Percentiles rank a stretch among this genome's conserved stretches.
Conservation (phyloP, 2,888 invertebrate species). For the Agrotis puta region DNA sequence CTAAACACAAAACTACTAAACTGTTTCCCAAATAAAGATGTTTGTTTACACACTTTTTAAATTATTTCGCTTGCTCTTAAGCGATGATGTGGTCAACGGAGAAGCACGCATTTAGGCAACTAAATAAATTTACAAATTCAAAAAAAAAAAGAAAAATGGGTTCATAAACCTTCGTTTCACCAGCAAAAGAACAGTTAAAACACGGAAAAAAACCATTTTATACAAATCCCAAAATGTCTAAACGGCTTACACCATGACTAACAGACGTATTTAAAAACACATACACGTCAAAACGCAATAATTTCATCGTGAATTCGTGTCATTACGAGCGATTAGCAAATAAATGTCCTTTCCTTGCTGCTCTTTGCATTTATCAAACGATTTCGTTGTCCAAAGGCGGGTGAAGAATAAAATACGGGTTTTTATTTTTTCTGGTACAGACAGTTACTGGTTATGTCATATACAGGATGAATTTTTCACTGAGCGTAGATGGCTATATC, state of each 20-base stretch:
- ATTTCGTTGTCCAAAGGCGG: constrained; percentile 35
- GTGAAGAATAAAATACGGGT: constrained; percentile 30
- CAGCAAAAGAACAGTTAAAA: constrained; percentile 21
- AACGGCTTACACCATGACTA: constrained; percentile 33
- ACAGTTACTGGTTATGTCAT: constrained; percentile 39
- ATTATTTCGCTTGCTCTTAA: too few species aligned
- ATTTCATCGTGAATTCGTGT: constrained; percentile 40
- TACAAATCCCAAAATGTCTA: constrained; percentile 4
- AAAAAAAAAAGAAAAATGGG: constrained; percentile 5
- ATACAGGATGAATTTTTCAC: too few species aligned
- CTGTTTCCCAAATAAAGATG: too few species aligned
- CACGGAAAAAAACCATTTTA: background rate
- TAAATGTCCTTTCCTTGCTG: constrained; percentile 49
- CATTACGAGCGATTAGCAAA: constrained; percentile 57
- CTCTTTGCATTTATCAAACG: constrained; percentile 42
- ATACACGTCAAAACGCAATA: constrained; percentile 53
- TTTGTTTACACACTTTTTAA: too few species aligned
- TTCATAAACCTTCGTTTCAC: background rate
- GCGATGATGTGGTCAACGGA: too few species aligned
- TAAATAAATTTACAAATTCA: background rate
- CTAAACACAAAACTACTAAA: too few species aligned
- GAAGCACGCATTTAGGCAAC: background rate
- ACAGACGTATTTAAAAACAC: constrained; percentile 30
- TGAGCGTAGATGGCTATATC: too few species aligned
- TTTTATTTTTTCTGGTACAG: constrained; percentile 38